phyloP scores from a whole-genome alignment of 2,888 invertebrate species.

The Aporophyla lueneburgensis region DNA sequence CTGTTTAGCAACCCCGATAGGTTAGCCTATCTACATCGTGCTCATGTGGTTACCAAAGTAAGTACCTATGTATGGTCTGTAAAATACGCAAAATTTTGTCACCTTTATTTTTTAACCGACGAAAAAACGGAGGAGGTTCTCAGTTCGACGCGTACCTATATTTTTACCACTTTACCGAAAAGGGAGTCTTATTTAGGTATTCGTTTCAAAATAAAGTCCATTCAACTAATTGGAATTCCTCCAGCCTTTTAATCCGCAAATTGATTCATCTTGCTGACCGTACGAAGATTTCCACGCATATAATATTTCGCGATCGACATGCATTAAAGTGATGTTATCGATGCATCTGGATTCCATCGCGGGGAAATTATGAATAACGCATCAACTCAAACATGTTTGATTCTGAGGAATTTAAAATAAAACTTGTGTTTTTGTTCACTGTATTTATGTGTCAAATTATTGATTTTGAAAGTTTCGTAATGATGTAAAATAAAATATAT shows the following conservation, averaged over 20 bases:
- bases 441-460: constrained; percentile 12
- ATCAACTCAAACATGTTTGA: constrained; percentile 75
- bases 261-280: constrained; percentile 49
- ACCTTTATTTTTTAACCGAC: neutral
- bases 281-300: constrained; percentile 79
- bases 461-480: neutral
- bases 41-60: neutral
- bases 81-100: neutral
- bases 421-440: constrained; percentile 19
- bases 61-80: neutral
- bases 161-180: neutral
- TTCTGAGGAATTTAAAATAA: constrained; percentile 74
- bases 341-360: constrained; percentile 78
- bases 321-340: constrained; percentile 80
- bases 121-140: too few species aligned
- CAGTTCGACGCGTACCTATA: too few species aligned
- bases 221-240: neutral
- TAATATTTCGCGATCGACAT: constrained; percentile 82
- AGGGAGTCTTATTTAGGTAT: neutral
- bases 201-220: too few species aligned
- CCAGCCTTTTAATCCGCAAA: constrained; percentile 7
- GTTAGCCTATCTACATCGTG: neutral
- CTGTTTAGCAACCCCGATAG: neutral
- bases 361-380: constrained; percentile 72
- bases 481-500: neutral